Evolutionary conservation across 2,113 vertebrate species (phyloP), one percentile per base, ranked within the genome.

Genomic region (Peromyscus maniculatus): DNA sequence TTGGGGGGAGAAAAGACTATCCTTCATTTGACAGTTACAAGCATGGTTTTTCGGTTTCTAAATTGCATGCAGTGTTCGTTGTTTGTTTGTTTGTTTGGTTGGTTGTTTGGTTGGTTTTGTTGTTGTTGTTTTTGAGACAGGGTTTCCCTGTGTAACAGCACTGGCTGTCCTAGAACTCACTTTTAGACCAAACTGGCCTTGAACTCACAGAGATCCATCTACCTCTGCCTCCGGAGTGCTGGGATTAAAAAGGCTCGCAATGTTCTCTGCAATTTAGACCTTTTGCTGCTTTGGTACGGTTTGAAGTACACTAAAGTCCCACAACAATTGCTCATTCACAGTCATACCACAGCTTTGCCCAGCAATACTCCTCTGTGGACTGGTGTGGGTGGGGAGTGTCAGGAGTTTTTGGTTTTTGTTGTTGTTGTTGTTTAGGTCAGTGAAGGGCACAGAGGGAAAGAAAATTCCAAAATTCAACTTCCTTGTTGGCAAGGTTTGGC

Each of bases 401-500:
- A 55, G 72, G 46, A n/a, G 91, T 9, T 71, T 91, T 74, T 13
- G 67, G n/a, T 59, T 82, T 46, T 89, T 66, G 43, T 43, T 43
- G 43, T 43, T 43, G 43, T 49, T 49, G 46, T 49, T 94, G 71
- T 94, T 97, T 93, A 96, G 72, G 64, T 82, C 78, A 95, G 77
- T 86, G 62, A 86, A 94, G 59, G 17, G n/a, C 64, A 64, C 57
- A 77, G 49, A 87, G 59, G 52, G 82, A 91, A 94, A 96, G 96
- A 78, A 79, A 96, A 96, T 83, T 16, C 55, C 7, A 64, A 31
- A 84, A 84, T 26, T 84, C n/a, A 26, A 21, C 90, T 96, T 95
- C 87, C 91, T 97, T 92, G 74, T 49, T 94, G 79, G 59, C 28
- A 43, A 39, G 75, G 83, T 93, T 94, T 94, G 95, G 69, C 89